Evolutionary conservation across 2,888 invertebrate genomes (phyloP).

Genomic region (Archips xylosteana): DNA sequence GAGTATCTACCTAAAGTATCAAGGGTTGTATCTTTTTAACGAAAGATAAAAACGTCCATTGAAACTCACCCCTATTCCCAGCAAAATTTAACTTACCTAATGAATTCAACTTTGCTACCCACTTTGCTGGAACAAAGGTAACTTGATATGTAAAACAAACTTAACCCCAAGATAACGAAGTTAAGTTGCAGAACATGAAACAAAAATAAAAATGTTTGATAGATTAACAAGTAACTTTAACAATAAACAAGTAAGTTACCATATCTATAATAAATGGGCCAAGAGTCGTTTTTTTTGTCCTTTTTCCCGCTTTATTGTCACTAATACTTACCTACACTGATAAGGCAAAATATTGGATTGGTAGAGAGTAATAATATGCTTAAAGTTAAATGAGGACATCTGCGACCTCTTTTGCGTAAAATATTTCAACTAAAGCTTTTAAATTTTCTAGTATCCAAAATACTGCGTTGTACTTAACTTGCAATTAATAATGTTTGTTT

Average conservation of each 20-base stretch:
- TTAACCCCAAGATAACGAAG: slow-evolving; percentile 14
- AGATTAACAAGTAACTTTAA: slow-evolving; percentile 17
- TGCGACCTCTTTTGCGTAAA: too few species aligned
- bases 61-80: neutral
- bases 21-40: neutral
- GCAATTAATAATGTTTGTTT: too few species aligned
- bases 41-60: neutral
- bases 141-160: slow-evolving; percentile 20
- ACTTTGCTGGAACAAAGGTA: slow-evolving; percentile 4
- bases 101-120: neutral
- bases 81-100: neutral
- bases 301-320: neutral
- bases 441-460: too few species aligned
- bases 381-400: too few species aligned
- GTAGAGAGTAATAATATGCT: too few species aligned
- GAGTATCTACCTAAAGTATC: neutral
- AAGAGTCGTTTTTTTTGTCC: neutral
- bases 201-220: slow-evolving; percentile 5
- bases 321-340: too few species aligned
- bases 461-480: too few species aligned
- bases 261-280: slow-evolving; percentile 9
- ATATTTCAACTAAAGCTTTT: too few species aligned
- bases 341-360: too few species aligned
- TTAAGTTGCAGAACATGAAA: slow-evolving; percentile 8
- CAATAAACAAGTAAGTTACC: slow-evolving; percentile 15